phyloP scores from a whole-genome alignment of 2,888 invertebrate species.

The Scaptomyza reducta region DNA sequence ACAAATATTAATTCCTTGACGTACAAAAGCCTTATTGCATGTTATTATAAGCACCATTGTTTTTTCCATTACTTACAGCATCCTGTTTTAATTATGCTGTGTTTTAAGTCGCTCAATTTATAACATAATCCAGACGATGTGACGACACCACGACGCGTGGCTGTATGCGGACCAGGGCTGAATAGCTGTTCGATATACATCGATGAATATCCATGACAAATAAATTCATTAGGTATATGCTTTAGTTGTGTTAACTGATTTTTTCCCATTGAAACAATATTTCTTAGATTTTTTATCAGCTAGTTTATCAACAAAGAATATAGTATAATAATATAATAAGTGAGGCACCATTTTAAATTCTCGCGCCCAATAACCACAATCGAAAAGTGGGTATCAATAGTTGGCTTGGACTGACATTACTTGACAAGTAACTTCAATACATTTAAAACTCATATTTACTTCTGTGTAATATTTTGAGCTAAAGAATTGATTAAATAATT shows the following conservation, averaged over 20 bases:
- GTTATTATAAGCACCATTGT: conserved; percentile 4
- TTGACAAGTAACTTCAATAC: background rate
- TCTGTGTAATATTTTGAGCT: background rate
- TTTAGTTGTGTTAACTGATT: background rate
- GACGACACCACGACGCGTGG: conserved; percentile 77
- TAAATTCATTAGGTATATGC: conserved; percentile 1
- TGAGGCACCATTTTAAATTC: conserved; percentile 27
- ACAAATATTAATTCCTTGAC: background rate
- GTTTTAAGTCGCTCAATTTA: conserved; percentile 51
- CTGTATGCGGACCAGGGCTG: conserved; percentile 61
- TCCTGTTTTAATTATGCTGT: conserved; percentile 58
- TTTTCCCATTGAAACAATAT: background rate
- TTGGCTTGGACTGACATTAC: conserved; percentile 1
- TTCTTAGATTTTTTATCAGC: too few relatives aligned
- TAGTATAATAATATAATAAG: background rate
- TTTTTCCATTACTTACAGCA: conserved; percentile 60
- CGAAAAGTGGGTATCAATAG: background rate
- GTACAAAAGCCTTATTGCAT: background rate
- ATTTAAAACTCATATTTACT: background rate
- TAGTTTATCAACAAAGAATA: background rate
- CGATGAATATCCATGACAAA: conserved; percentile 20
- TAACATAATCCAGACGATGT: conserved; percentile 78
- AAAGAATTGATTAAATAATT: background rate
- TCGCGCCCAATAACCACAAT: conserved; percentile 30
- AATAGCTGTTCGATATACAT: conserved; percentile 35